These are phyloP conservation scores for Callimorpha dominula DNA, from an alignment of 2,888 invertebrate species.

Conservation along the genomic window DNA sequence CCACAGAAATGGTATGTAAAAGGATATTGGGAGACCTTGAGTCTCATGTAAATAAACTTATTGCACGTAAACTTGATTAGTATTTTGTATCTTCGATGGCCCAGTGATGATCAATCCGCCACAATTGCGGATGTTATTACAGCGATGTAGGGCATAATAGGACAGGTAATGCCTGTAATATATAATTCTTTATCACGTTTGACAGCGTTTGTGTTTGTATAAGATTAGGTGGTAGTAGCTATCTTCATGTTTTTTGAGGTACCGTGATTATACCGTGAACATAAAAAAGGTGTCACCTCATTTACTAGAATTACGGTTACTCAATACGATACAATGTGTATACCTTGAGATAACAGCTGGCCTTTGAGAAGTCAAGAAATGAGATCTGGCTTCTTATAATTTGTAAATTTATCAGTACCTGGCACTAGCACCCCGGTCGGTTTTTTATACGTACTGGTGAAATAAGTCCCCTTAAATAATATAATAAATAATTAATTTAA, in stretches of 20 bases:
- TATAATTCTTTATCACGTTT: slow-evolving; percentile 66
- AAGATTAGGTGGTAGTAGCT: slow-evolving; percentile 34
- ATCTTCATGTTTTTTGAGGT: slow-evolving; percentile 11
- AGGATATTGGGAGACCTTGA: too few relatives aligned
- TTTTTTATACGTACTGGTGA: not conserved
- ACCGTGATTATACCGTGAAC: slow-evolving; percentile 8
- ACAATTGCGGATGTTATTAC: slow-evolving; percentile 73
- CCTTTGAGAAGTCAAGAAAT: not conserved
- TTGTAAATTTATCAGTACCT: not conserved
- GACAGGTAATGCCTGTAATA: slow-evolving; percentile 57
- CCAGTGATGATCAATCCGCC: slow-evolving; percentile 48
- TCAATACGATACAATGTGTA: not conserved
- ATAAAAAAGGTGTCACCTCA: slow-evolving; percentile 9
- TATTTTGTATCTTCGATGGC: not conserved
- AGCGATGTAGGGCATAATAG: slow-evolving; percentile 70
- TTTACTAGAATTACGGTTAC: slow-evolving; percentile 7
- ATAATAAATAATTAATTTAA: too few relatives aligned
- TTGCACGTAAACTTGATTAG: too few relatives aligned
- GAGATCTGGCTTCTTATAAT: not conserved
- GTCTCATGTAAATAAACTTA: too few relatives aligned
- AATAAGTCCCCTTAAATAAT: too few relatives aligned
- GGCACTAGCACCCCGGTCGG: not conserved
- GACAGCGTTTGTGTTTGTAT: slow-evolving; percentile 48
- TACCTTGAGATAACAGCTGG: not conserved
- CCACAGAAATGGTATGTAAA: too few relatives aligned